Conservation (phyloP, 2,888 invertebrate genomes). For the Lissonota sp. region DNA sequence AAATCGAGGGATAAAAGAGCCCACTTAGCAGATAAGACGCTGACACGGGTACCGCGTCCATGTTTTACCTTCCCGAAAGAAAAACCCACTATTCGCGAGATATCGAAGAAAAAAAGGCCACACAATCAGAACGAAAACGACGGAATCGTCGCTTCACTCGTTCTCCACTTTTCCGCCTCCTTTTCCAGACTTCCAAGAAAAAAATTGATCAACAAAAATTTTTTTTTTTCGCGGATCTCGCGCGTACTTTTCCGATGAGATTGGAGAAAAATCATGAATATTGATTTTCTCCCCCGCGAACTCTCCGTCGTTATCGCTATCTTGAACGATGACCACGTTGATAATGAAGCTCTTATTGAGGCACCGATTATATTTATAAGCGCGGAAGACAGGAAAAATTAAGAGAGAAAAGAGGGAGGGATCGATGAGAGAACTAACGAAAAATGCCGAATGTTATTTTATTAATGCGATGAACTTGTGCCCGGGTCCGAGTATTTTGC, state of each 20-base stretch:
- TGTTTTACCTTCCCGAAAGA: constrained; percentile 58
- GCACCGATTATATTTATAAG: constrained; percentile 71
- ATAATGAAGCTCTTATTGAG: constrained; percentile 53
- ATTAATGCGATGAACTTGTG: constrained; percentile 74
- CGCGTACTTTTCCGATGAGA: no score
- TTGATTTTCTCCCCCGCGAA: background rate
- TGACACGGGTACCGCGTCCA: constrained; percentile 73
- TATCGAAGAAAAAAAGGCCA: constrained; percentile 14
- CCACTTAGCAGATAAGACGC: constrained; percentile 70
- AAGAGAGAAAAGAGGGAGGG: constrained; percentile 2
- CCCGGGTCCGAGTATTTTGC: constrained; percentile 68
- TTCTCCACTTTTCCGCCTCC: constrained; percentile 20
- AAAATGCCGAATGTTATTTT: constrained; percentile 68
- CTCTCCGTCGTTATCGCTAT: constrained; percentile 16
- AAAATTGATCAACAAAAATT: background rate
- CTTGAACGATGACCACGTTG: constrained; percentile 15
- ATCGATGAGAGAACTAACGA: background rate
- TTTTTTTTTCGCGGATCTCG: no score
- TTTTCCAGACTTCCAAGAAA: constrained; percentile 32
- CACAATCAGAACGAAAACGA: constrained; percentile 15
- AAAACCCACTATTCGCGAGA: constrained; percentile 3
- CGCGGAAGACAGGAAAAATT: constrained; percentile 59
- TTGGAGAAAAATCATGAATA: background rate
- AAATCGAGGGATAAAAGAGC: constrained; percentile 76
- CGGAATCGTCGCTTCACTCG: constrained; percentile 19